Evolutionary conservation across 2,113 vertebrate species (phyloP), one percentile per base, ranked within the genome.

Genomic region (Cynocephalus volans): DNA sequence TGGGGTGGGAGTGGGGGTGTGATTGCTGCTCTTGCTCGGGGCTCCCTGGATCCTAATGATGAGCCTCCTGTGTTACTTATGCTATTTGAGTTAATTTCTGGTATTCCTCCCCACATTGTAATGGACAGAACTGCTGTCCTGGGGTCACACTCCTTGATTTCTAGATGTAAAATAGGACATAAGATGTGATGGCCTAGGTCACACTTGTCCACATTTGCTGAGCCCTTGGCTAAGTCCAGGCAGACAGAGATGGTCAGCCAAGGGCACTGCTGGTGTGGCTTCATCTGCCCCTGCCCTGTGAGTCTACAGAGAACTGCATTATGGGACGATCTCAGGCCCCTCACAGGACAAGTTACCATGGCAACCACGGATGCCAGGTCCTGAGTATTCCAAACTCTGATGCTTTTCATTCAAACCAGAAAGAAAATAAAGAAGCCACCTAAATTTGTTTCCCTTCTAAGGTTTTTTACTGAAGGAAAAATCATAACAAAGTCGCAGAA

Each of bases 331-430:
- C 50, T 60, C 69, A 3, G 24, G 70, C n/a, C 7, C 58, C 69
- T 84, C 65, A 85, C 45, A 76, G 45, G 76, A 82, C 19, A 82
- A 81, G 90, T 15, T 94, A 88, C 90, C 94, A 97, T 97, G 93
- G 83, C 48, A 98, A 96, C 96, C 12, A 14, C 77, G 56, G 72
- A 92, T 93, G 31, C 31, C n/a, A n/a, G 19, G 54, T 93, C 90
- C 54, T 28, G 8, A 65, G 41, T 56, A 19, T 88, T 85, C 54
- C 31, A 70, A 93, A 87, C 56, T 62, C 95, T 56, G 48, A 36
- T 36, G 60, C 69, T 83, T 93, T 82, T 72, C 83, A n/a, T 93
- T 92, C 73, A 96, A 97, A 97, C 65, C 90, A 95, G 62, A 52
- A 79, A 95, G 58, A 65, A 85, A 95, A 96, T 52, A 5, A 48